phyloP scores from a whole-genome alignment of 2,797 vertebrate species.

The Lutjanus argentimaculatus region DNA sequence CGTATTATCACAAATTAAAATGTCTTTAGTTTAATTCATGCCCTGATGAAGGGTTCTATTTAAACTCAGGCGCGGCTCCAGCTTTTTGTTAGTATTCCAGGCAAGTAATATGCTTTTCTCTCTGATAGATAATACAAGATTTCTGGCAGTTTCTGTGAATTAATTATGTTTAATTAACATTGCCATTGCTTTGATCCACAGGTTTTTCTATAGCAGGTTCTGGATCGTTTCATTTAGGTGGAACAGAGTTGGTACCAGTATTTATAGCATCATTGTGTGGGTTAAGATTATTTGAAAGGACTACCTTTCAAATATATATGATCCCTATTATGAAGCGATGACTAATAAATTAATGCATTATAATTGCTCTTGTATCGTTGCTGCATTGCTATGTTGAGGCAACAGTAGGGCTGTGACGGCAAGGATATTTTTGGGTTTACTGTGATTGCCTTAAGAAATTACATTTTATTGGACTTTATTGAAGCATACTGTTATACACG shows the following conservation, averaged over 20 bases:
- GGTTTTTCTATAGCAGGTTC: not conserved
- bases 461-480: too few species aligned
- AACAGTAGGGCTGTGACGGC: too few species aligned
- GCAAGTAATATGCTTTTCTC: slow-evolving; percentile 38
- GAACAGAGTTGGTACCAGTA: not conserved
- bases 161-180: slow-evolving; percentile 56
- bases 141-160: slow-evolving; percentile 53
- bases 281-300: not conserved
- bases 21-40: slow-evolving; percentile 62
- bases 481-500: too few species aligned
- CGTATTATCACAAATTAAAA: slow-evolving; percentile 67
- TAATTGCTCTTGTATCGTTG: too few species aligned
- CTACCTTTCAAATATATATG: too few species aligned
- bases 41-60: slow-evolving; percentile 50
- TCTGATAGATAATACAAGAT: slow-evolving; percentile 49
- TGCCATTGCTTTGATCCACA: not conserved
- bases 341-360: too few species aligned
- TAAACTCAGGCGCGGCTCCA: slow-evolving; percentile 35
- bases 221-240: not conserved
- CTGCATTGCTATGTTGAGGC: too few species aligned
- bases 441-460: too few species aligned
- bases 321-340: too few species aligned
- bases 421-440: too few species aligned
- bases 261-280: not conserved
- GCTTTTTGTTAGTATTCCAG: slow-evolving; percentile 52